Evolutionary conservation across 2,888 invertebrate genomes (phyloP).

Genomic region (Electrophaes corylata): DNA sequence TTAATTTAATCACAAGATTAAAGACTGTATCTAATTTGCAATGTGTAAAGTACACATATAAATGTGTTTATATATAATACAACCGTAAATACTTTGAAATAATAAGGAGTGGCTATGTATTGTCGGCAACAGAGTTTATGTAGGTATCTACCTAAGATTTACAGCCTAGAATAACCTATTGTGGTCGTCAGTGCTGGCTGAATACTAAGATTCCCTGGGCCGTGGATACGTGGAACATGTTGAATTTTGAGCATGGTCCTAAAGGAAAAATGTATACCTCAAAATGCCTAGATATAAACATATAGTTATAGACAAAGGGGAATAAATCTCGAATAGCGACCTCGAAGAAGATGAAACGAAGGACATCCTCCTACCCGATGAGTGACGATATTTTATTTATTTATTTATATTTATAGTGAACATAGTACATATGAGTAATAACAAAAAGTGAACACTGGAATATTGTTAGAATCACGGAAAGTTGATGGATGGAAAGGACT

Average conservation of each 20-base stretch:
- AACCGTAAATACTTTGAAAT: conserved; percentile 72
- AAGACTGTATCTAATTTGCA: conserved; percentile 63
- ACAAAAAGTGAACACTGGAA: too few relatives aligned
- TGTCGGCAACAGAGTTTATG: conserved; percentile 1
- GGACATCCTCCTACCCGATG: too few relatives aligned
- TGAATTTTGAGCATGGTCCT: neutral
- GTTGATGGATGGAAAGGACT: too few relatives aligned
- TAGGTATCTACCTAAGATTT: conserved; percentile 16
- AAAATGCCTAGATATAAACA: too few relatives aligned
- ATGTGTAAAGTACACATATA: conserved; percentile 64
- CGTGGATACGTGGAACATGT: neutral
- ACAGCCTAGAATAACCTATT: neutral
- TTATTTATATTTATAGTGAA: too few relatives aligned
- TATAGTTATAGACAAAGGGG: too few relatives aligned
- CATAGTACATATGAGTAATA: too few relatives aligned
- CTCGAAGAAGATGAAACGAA: too few relatives aligned
- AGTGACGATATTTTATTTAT: too few relatives aligned
- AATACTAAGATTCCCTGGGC: conserved; percentile 1
- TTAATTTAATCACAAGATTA: conserved; percentile 55
- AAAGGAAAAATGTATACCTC: neutral
- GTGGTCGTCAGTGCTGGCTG: conserved; percentile 11
- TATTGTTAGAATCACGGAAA: too few relatives aligned
- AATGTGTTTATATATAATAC: conserved; percentile 73
- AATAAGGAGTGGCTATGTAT: conserved; percentile 60
- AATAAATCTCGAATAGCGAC: too few relatives aligned